phyloP scores from a whole-genome alignment of 2,797 vertebrate genomes.

The Gymnothorax reevesii region DNA sequence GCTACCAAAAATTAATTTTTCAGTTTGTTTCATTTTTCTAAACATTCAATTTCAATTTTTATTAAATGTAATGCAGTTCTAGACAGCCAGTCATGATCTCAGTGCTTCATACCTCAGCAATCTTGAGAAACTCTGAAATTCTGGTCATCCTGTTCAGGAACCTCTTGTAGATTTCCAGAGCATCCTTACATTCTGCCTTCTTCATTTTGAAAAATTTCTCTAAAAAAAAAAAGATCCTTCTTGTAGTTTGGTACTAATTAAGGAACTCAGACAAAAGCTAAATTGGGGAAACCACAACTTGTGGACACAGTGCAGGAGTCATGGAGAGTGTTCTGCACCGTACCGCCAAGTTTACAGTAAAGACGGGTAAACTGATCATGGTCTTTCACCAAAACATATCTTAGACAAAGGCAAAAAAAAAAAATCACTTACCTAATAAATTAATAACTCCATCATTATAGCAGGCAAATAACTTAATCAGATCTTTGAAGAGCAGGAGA shows the following conservation, averaged over 20 bases:
- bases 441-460: conserved; percentile 99
- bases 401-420: background rate
- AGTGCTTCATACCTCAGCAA: conserved; percentile 85
- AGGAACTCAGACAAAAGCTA: background rate
- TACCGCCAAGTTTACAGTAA: background rate
- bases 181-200: conserved; percentile 97
- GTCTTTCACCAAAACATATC: background rate
- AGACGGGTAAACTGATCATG: background rate
- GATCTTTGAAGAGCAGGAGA: conserved; percentile 97
- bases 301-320: background rate
- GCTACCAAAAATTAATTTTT: background rate
- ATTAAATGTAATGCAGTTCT: background rate
- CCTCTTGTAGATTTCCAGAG: conserved; percentile 97
- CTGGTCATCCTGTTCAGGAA: conserved; percentile 97
- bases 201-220: conserved; percentile 99
- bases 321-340: background rate
- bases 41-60: background rate
- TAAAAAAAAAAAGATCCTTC: conserved; percentile 51
- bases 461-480: conserved; percentile 98
- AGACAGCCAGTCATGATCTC: background rate
- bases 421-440: conserved; percentile 83
- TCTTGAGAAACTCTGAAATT: conserved; percentile 97
- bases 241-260: background rate
- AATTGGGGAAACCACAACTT: background rate
- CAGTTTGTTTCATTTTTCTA: background rate